Evolutionary conservation across 53 echinoderm and acorn worm genomes (phyloP).

Genomic region (Astropecten irregularis): DNA sequence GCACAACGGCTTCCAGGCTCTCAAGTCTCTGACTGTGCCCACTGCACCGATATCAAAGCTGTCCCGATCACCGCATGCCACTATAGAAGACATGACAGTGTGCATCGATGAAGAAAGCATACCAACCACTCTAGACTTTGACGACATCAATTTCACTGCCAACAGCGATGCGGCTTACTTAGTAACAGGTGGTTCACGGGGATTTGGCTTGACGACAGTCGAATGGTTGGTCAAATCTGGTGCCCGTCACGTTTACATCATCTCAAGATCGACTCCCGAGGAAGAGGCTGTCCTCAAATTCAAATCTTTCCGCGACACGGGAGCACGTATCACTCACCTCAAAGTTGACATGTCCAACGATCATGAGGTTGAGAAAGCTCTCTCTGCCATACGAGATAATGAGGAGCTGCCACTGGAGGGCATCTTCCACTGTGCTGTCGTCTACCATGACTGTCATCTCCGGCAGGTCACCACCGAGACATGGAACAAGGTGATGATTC

Average conservation of each 20-base stretch:
- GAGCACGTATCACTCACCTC: slow-evolving; percentile 85
- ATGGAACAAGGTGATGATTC: slow-evolving; percentile 91
- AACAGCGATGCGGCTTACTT: slow-evolving; percentile 82
- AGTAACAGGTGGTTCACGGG: slow-evolving; percentile 91
- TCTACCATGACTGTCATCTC: slow-evolving; percentile 77
- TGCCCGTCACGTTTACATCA: slow-evolving; percentile 86
- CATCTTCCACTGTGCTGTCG: slow-evolving; percentile 90
- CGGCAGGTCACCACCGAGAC: slow-evolving; percentile 71
- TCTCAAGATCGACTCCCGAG: slow-evolving; percentile 81
- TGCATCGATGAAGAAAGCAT: slow-evolving; percentile 90
- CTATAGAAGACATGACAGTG: slow-evolving; percentile 83
- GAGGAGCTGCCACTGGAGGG: slow-evolving; percentile 85
- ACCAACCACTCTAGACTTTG: slow-evolving; percentile 88
- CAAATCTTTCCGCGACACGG: slow-evolving; percentile 83
- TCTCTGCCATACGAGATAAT: slow-evolving; percentile 80
- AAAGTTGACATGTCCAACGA: slow-evolving; percentile 81
- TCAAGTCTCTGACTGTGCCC: slow-evolving; percentile 89
- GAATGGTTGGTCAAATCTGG: slow-evolving; percentile 94
- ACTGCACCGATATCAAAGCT: slow-evolving; percentile 94
- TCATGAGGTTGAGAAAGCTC: slow-evolving; percentile 86
- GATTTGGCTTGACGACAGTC: slow-evolving; percentile 84
- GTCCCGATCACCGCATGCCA: slow-evolving; percentile 83
- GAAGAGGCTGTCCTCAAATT: slow-evolving; percentile 88
- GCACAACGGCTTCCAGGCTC: slow-evolving; percentile 94
- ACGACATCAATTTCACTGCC: slow-evolving; percentile 85